Base-by-base conservation (phyloP, 2,888 invertebrate species). In the Pharmacophagus antenor region DNA sequence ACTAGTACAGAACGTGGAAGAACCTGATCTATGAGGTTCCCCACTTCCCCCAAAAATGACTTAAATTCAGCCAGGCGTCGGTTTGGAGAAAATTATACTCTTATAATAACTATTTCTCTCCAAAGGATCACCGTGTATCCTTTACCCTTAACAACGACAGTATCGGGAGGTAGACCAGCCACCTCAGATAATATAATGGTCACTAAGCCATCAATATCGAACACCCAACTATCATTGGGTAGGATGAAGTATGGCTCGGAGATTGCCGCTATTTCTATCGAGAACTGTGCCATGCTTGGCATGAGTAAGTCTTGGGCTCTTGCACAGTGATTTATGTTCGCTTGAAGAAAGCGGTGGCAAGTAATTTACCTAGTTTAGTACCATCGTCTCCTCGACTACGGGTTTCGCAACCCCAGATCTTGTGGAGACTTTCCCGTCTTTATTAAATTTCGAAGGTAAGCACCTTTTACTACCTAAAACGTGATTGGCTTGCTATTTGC, bases 261-360 rank as follows among this genome's bases (percentile, higher is more conserved):
- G n/a, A n/a, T n/a, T n/a, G n/a, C n/a, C n/a, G n/a, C n/a, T n/a
- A n/a, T n/a, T n/a, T n/a, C n/a, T n/a, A n/a, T n/a, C n/a, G n/a
- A n/a, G n/a, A n/a, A 63, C 53, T 63, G 56, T 8, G 58, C 56
- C 58, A 62, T 22, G 17, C 53, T 31, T 23, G 65, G 63, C 21
- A 56, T 37, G 10, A 65, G 41, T 1, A 66, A 55, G 20, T 66
- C 64, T 22, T 65, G 65, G 4, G 65, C 65, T 10, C 27, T 8
- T 8, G 57, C 59, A n/a, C n/a, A 63, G 56, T 66, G 65, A 60
- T 66, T 65, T 1, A 65, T 12, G 27, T 67, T 18, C 55, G n/a
- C 59, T 47, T 65, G 65, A 8, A 64, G 53, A 17, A 63, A 15
- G 3, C 58, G 50, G 22, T 44, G 12, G 47, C 17, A 21, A 18